Evolutionary conservation across 1,140 invertebrate genomes (phyloP).

Genomic region (Pogonognathellus flavescens): DNA sequence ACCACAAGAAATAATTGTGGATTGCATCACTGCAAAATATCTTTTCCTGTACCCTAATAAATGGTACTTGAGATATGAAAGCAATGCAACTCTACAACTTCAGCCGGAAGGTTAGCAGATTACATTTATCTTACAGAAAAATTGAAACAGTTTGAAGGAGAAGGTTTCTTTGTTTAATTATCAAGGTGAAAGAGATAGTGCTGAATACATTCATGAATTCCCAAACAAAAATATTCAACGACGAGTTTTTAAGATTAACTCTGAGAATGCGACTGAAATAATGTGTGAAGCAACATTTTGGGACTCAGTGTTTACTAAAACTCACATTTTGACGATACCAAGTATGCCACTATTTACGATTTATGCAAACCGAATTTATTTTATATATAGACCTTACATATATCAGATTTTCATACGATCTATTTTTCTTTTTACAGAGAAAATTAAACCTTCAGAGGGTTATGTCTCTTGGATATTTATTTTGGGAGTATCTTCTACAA

Average conservation of each 20-base stretch:
- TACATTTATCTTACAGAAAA: neutral
- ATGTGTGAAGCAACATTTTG: conserved; percentile 15
- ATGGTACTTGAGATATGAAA: neutral
- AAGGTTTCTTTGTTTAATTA: neutral
- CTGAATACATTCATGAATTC: neutral
- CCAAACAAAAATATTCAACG: neutral
- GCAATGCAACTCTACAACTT: neutral
- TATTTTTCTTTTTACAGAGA: too few species aligned
- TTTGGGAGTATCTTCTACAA: too few species aligned
- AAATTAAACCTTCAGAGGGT: too few species aligned
- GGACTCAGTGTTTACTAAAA: neutral
- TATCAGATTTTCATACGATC: too few species aligned
- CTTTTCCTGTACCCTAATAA: conserved; percentile 9
- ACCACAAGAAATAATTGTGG: neutral
- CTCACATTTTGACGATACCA: neutral
- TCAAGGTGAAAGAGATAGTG: neutral
- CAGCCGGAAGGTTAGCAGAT: neutral
- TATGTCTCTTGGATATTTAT: too few species aligned
- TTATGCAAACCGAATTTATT: too few species aligned
- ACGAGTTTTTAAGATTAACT: neutral
- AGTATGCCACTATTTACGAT: neutral
- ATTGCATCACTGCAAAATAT: neutral
- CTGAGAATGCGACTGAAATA: neutral
- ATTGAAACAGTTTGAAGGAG: neutral
- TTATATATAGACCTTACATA: too few species aligned